Base-by-base conservation (phyloP, 2,888 invertebrate genomes). In the Chouioia cunea region DNA sequence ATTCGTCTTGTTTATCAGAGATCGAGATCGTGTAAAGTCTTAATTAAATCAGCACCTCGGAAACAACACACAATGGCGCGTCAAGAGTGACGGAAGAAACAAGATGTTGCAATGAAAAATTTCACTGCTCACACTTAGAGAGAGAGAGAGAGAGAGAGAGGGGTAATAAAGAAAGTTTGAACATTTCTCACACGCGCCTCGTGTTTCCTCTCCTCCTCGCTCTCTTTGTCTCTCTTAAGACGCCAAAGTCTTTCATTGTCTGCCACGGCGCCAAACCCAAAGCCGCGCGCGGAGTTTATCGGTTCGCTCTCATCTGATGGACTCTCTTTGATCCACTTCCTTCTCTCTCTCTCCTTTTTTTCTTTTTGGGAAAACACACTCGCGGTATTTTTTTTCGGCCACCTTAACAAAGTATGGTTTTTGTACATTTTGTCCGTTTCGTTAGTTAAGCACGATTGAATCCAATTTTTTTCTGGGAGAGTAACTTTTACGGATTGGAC, bases 141-240 rank as follows among this genome's bases (percentile, higher is more conserved):
- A 36, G 4, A 52, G 14, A 36, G 36, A 36, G 2, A 36, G 36
- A 18, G 16, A 52, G 14, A 36, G 36, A 36, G 36, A 10, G 36
- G 15, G 16, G 47, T 54, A 44, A 53, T 27, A 27, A 68, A 52
- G 62, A 62, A 64, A 65, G 59, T 65, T 44, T 48, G 43, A 56
- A 44, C 53, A 20, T 36, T 62, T 60, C 59, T 65, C 70, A 70
- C 59, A 70, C 58, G 69, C 58, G 64, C 58, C 50, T 64, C 63
- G 54, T 36, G 64, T 59, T 69, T 64, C 57, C 58, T 64, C 23
- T 20, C 20, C 36, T 36, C 6, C 43, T 43, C 12, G 4, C 43
- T 57, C 15, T 18, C 43, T 12, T 23, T 23, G 36, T 23, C 16
- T 48, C 48, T 18, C 44, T 54, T 53, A 6, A 36, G 36, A 36